Evolutionary conservation across 2,113 vertebrate species (phyloP).

Genomic region (Heterotis niloticus): DNA sequence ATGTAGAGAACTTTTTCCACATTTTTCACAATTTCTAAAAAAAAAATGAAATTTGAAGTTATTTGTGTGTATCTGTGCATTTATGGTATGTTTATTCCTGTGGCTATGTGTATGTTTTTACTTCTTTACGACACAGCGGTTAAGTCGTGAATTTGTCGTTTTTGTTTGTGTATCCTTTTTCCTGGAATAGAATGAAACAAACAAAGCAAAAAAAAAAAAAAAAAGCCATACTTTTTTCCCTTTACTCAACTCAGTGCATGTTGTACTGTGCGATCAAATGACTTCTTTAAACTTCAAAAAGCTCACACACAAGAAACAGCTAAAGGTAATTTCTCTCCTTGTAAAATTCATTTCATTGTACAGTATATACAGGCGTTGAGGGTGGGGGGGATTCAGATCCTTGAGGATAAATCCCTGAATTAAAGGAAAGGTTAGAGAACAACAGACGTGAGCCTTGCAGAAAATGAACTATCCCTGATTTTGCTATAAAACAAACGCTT

Average conservation of each 20-base stretch:
- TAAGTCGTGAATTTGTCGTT: constrained; percentile 49
- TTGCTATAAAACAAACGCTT: constrained; percentile 75
- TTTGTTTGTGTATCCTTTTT: constrained; percentile 48
- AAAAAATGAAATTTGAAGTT: too few species aligned
- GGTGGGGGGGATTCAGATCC: constrained; percentile 64
- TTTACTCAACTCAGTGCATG: constrained; percentile 93
- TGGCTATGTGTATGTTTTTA: constrained; percentile 57
- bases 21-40: too few species aligned
- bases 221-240: constrained; percentile 65
- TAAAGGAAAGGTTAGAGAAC: constrained; percentile 60
- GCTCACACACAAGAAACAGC: constrained; percentile 46
- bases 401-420: constrained; percentile 57
- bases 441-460: constrained; percentile 73
- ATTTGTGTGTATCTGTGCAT: too few species aligned
- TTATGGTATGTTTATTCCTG: too few species aligned
- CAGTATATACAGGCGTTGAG: constrained; percentile 66
- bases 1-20: constrained; percentile 39
- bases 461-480: constrained; percentile 92
- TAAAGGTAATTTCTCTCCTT: constrained; percentile 40
- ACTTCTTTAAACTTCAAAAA: constrained; percentile 47
- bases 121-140: constrained; percentile 47
- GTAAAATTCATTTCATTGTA: constrained; percentile 64
- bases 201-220: constrained; percentile 38
- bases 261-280: constrained; percentile 58
- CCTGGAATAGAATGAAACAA: constrained; percentile 29